phyloP scores from a whole-genome alignment of 1,140 invertebrate genomes.

The Streblospio benedicti region DNA sequence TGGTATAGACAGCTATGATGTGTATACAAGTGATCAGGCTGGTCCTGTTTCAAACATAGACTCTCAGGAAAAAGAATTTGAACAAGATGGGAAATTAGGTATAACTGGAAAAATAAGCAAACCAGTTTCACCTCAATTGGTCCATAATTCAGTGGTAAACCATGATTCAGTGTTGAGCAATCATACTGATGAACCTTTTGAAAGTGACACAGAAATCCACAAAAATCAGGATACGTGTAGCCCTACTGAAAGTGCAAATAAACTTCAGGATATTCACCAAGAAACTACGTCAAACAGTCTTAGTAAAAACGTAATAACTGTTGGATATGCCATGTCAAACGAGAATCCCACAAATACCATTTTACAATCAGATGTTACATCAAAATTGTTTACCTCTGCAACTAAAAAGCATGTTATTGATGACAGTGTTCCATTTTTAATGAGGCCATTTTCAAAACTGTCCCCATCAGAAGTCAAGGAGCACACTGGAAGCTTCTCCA shows the following conservation, averaged over 20 bases:
- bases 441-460: neutral
- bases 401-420: neutral
- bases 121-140: neutral
- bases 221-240: neutral
- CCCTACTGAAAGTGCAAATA: neutral
- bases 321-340: constrained; percentile 7
- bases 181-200: neutral
- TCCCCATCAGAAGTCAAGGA: neutral
- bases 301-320: constrained; percentile 1
- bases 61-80: too few species aligned
- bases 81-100: too few species aligned
- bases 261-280: neutral
- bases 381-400: neutral
- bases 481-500: neutral
- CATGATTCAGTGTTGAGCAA: constrained; percentile 9
- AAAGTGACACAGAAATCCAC: neutral
- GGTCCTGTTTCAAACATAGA: neutral
- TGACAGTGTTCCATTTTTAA: neutral
- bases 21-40: neutral
- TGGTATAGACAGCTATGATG: neutral
- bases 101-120: neutral
- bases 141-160: neutral
- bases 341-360: neutral
- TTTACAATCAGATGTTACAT: neutral
- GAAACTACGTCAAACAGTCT: neutral